These are phyloP conservation scores for Eremophila alpestris DNA, from an alignment of 2,797 vertebrate species.

Conservation along the genomic window DNA sequence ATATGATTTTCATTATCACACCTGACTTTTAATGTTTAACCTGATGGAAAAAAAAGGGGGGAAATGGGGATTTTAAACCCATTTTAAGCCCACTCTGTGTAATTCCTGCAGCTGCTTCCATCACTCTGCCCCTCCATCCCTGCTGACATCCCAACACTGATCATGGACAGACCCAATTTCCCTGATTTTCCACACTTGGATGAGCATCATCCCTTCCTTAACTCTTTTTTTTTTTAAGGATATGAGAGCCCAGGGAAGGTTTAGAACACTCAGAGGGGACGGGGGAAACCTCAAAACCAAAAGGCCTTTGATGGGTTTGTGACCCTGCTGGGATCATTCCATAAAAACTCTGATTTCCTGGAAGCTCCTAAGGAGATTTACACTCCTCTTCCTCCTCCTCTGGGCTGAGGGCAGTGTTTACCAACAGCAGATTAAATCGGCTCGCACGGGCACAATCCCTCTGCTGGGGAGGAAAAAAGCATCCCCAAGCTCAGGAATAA, in stretches of 20 bases:
- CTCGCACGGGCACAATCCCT: fast-evolving
- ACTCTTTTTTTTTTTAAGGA: neutral
- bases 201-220: neutral
- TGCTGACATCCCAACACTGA: fast-evolving
- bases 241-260: fast-evolving
- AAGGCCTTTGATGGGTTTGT: neutral
- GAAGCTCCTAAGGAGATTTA: neutral
- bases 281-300: neutral
- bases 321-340: neutral
- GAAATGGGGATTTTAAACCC: neutral
- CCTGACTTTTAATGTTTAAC: neutral
- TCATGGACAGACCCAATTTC: neutral
- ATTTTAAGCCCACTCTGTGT: fast-evolving
- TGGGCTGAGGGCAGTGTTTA: neutral
- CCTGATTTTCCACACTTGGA: neutral
- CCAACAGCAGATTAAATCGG: neutral
- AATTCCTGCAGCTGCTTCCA: neutral
- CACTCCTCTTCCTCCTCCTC: neutral
- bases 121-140: neutral
- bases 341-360: neutral
- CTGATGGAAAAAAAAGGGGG: neutral
- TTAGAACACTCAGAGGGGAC: fast-evolving
- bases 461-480: neutral
- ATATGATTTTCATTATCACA: fast-evolving
- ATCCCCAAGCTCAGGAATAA: fast-evolving